phyloP scores from a whole-genome alignment of 1,140 invertebrate genomes.

The Drosophila paulistorum region DNA sequence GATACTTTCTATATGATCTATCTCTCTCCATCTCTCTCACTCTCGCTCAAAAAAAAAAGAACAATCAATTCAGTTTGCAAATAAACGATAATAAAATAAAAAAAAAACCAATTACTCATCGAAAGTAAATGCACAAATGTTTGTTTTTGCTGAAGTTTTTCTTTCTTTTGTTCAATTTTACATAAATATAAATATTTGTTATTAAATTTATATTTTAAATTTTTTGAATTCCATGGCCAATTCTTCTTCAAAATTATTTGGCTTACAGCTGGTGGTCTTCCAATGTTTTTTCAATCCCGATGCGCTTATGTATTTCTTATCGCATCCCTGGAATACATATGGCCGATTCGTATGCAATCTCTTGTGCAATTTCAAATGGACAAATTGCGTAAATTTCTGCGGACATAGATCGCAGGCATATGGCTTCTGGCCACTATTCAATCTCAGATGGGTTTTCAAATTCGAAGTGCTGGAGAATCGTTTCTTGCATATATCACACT shows the following conservation, averaged over 20 bases:
- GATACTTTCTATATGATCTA: slow-evolving; percentile 14
- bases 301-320: slow-evolving; percentile 99
- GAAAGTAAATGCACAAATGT: slow-evolving; percentile 11
- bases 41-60: slow-evolving; percentile 26
- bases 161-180: background rate
- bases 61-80: no score
- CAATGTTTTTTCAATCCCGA: slow-evolving; percentile 97
- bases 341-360: slow-evolving; percentile 98
- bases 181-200: no score
- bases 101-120: background rate
- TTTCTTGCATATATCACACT: slow-evolving; percentile 99
- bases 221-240: slow-evolving; percentile 89
- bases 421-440: slow-evolving; percentile 98
- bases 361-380: slow-evolving; percentile 98
- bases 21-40: slow-evolving; percentile 23
- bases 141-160: background rate
- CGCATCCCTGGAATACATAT: slow-evolving; percentile 97
- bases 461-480: slow-evolving; percentile 99
- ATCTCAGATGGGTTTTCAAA: slow-evolving; percentile 97
- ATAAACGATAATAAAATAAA: background rate
- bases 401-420: slow-evolving; percentile 98
- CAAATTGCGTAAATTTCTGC: slow-evolving; percentile 99
- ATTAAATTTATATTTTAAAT: no score
- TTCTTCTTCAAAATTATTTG: slow-evolving; percentile 93
- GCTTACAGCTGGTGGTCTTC: slow-evolving; percentile 97